Evolutionary conservation across 2,797 vertebrate species (phyloP), one percentile per base, ranked within the genome.

Genomic region (Setipinna tenuifilis): DNA sequence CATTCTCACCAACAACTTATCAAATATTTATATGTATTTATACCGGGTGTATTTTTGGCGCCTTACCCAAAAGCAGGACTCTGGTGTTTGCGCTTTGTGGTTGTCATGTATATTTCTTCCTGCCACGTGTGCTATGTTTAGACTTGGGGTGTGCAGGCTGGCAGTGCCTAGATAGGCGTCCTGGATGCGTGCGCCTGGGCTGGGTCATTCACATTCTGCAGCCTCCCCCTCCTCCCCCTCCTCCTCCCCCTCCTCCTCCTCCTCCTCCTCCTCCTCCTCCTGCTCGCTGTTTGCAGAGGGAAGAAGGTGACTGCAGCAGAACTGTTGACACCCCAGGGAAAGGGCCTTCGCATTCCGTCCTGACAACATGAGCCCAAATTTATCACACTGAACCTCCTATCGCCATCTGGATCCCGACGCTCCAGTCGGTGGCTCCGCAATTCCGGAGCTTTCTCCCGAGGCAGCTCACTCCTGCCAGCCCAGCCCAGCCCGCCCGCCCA

Each of bases 261-360:
- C 58, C 35, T n/a, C 50, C 1, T 54, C 50, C 50, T 54, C 50
- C 14, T 54, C 50, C 50, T 59, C 17, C 21, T 19, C 81, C 85
- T 87, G 14, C 35, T 35, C 16, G 6, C 25, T 28, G 23, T 28
- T 28, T 28, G 23, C 11, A 25, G 35, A 17, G 17, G 17, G 91
- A 88, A 90, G 93, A 90, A 85, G 48, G 83, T 57, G 78, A 84
- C 57, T 81, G 83, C 46, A 68, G 62, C 83, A 84, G 80, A 59
- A 58, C 83, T 84, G 17, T 82, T 46, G 81, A 48, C 81, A 57
- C 44, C 71, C 25, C 31, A 59, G 25, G 78, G 81, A 48, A 23
- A 65, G 46, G 23, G 31, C 19, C 28, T 50, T 48, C 80, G 59
- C 28, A 81, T 48, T 82, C 57, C 31, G 46, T 17, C 58, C 80